Percentiles rank a stretch among this genome's conserved stretches.
Evolutionary conservation across 2,797 vertebrate genomes (phyloP).

Genomic region (Paguma larvata): DNA sequence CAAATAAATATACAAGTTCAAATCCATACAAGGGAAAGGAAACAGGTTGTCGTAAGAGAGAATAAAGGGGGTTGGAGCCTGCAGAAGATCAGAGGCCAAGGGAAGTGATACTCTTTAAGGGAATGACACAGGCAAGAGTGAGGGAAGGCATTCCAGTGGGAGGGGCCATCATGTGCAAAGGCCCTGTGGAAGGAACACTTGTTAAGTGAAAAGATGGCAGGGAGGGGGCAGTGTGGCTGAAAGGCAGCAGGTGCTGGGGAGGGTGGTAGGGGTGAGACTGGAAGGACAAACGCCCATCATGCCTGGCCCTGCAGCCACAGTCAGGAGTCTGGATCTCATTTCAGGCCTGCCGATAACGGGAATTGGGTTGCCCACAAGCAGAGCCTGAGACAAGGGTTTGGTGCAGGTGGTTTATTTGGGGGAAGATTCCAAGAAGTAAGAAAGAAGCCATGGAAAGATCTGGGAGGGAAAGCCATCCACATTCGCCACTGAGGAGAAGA

Average conservation of each 20-base stretch:
- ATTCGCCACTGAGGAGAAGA: neutral
- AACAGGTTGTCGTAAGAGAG: neutral
- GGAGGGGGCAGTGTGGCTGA: neutral
- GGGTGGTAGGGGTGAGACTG: neutral
- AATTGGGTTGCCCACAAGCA: neutral
- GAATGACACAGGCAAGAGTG: neutral
- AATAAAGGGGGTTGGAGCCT: neutral
- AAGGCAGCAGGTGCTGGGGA: neutral
- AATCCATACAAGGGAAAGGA: neutral
- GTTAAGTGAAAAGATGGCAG: neutral
- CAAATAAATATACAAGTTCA: neutral
- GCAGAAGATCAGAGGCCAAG: neutral
- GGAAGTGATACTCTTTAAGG: neutral
- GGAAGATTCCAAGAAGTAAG: neutral
- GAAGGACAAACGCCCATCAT: fast-evolving
- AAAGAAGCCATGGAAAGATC: neutral
- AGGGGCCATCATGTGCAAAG: neutral
- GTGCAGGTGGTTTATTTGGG: neutral
- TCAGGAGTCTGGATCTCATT: neutral
- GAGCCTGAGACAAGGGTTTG: neutral
- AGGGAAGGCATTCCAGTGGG: neutral
- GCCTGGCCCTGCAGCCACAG: neutral
- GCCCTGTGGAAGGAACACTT: neutral
- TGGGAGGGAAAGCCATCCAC: neutral
- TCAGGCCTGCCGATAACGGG: neutral